Evolutionary conservation across 2,888 invertebrate genomes (phyloP).

Genomic region (Drosophila quinaria): DNA sequence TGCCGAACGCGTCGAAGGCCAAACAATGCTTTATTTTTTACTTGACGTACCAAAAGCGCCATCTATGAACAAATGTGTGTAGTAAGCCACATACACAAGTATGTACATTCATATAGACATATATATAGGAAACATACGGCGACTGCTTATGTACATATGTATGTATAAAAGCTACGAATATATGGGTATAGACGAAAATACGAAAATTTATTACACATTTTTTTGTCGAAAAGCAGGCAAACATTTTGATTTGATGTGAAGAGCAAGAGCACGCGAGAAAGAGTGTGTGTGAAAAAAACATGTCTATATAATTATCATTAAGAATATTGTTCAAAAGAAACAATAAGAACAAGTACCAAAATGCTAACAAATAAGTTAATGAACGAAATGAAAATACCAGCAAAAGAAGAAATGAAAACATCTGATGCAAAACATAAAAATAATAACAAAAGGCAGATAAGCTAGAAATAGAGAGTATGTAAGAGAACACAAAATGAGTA

Average conservation of each 20-base stretch:
- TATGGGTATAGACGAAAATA: constrained; percentile 41
- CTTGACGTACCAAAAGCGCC: constrained; percentile 53
- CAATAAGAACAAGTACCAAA: constrained; percentile 22
- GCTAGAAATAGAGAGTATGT: constrained; percentile 13
- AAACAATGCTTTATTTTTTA: constrained; percentile 59
- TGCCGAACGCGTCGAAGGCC: constrained; percentile 78
- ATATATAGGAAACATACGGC: constrained; percentile 58
- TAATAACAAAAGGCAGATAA: constrained; percentile 51
- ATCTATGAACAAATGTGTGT: constrained; percentile 43
- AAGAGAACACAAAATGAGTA: neutral
- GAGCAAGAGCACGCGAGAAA: constrained; percentile 23
- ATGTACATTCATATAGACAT: constrained; percentile 12
- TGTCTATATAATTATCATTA: constrained; percentile 59
- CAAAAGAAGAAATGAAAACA: constrained; percentile 42
- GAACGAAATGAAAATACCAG: constrained; percentile 62
- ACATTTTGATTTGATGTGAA: constrained; percentile 29
- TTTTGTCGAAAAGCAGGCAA: constrained; percentile 51
- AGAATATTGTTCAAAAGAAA: constrained; percentile 33
- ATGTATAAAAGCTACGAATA: constrained; percentile 54
- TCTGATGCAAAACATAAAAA: constrained; percentile 65
- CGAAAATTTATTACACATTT: constrained; percentile 73
- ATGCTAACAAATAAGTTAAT: constrained; percentile 51
- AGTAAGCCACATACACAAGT: constrained; percentile 7
- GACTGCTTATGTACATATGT: constrained; percentile 43
- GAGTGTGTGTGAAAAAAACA: constrained; percentile 32